Conservation (phyloP, 2,888 invertebrate genomes). For the Drosophila niveifrons region DNA sequence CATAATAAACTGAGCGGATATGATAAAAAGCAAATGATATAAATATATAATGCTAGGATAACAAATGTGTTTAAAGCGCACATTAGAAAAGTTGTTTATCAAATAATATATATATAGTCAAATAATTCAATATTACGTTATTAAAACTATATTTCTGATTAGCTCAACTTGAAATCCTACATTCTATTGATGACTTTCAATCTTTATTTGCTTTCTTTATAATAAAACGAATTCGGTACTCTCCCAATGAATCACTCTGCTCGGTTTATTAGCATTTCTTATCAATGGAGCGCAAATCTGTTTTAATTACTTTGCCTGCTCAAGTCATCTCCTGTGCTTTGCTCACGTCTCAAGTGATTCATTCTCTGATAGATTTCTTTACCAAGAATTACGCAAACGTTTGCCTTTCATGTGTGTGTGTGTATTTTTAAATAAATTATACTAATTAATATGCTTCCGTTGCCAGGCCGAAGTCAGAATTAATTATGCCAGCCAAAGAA, state of each 20-base stretch:
- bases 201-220: too few species aligned
- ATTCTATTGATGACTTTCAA: too few species aligned
- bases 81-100: too few species aligned
- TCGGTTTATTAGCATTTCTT: neutral
- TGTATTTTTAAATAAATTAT: slow-evolving; percentile 4
- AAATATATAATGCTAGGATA: too few species aligned
- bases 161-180: too few species aligned
- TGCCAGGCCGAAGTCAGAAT: neutral
- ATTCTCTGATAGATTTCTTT: slow-evolving; percentile 7
- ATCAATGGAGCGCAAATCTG: neutral
- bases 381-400: neutral
- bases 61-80: too few species aligned
- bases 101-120: too few species aligned
- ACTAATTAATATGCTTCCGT: slow-evolving; percentile 15
- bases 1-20: too few species aligned
- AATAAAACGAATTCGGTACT: too few species aligned
- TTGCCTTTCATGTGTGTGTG: neutral
- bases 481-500: neutral
- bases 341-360: slow-evolving; percentile 4
- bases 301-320: neutral
- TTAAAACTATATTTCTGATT: too few species aligned
- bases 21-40: too few species aligned
- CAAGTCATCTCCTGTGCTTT: neutral
- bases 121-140: too few species aligned
- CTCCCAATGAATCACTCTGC: neutral